Evolutionary conservation across 1,140 invertebrate genomes (phyloP).

Genomic region (Anagrus nilaparvatae): DNA sequence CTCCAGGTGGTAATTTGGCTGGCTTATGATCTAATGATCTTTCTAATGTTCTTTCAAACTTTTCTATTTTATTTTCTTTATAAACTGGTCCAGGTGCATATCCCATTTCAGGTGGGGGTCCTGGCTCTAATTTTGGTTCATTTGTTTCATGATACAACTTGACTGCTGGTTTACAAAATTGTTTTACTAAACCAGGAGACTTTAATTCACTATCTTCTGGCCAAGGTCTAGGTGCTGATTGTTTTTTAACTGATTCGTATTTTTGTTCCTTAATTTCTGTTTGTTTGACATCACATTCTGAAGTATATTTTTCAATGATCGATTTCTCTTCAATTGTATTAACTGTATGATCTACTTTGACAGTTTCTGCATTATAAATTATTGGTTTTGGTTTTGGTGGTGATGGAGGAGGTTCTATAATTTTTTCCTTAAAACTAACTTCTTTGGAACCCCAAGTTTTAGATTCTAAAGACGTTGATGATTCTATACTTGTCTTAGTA

Average conservation of each 20-base stretch:
- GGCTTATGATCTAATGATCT: slow-evolving; percentile 45
- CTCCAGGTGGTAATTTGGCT: slow-evolving; percentile 42
- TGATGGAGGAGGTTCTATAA: slow-evolving; percentile 19
- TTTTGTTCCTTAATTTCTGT: slow-evolving; percentile 33
- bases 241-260: slow-evolving; percentile 36
- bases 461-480: slow-evolving; percentile 30
- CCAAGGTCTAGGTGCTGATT: slow-evolving; percentile 27
- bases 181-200: slow-evolving; percentile 43
- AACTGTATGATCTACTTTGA: slow-evolving; percentile 39
- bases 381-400: slow-evolving; percentile 24
- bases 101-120: slow-evolving; percentile 54
- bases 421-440: slow-evolving; percentile 25
- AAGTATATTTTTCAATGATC: slow-evolving; percentile 28
- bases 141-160: slow-evolving; percentile 24
- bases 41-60: slow-evolving; percentile 47
- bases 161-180: slow-evolving; percentile 21
- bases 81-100: slow-evolving; percentile 41
- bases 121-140: slow-evolving; percentile 42
- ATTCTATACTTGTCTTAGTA: slow-evolving; percentile 33
- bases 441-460: slow-evolving; percentile 33
- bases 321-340: slow-evolving; percentile 34
- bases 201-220: slow-evolving; percentile 39
- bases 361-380: slow-evolving; percentile 40
- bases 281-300: slow-evolving; percentile 32
- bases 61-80: slow-evolving; percentile 47